Evolutionary conservation across 2,888 invertebrate genomes (phyloP), one percentile per base, ranked within the genome.

Genomic region (Myopa testacea): DNA sequence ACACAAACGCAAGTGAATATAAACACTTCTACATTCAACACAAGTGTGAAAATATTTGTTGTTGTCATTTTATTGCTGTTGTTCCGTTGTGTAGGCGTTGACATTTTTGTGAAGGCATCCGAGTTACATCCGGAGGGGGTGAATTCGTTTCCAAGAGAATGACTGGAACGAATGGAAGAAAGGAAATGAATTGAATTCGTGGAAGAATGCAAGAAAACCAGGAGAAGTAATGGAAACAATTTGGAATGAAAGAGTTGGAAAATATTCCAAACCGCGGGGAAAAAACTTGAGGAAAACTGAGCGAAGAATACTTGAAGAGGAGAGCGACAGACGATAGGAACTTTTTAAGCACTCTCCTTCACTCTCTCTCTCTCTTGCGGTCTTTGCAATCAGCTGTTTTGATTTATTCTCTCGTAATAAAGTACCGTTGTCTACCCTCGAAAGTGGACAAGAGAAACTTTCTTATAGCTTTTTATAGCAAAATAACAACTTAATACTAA

Each of bases 51-150:
- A 19, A 65, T 45, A 65, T 34, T 38, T 55, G 52, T 69, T 40
- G 50, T 50, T 6, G 16, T 55, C 26, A 16, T 52, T 19, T 50
- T 55, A 14, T n/a, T 52, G 34, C n/a, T 45, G 76, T 62, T 65
- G 62, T 52, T 76, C 26, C 50, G n/a, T 40, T 37, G 40, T 14
- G 38, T 14, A 80, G 80, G 80, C 80, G 80, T 76, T 77, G 77
- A 78, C 77, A 68, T 75, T 26, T 77, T 16, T 65, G 50, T 45
- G 68, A 65, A 55, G 77, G 52, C 69, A 60, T n/a, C 65, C 52
- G 62, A 67, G 26, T n/a, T 63, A 26, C 55, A 37, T 26, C 10
- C 34, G 10, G 5, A 58, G n/a, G 12, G 14, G 34, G 55, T 68
- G 38, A 55, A 67, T 68, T 3, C 19, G 12, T 19, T 55, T 68